A percentile compares a stretch with the other conserved stretches of the same genome.
Conservation (phyloP, 1,140 invertebrate species). For the Cyclargus thomasi region DNA sequence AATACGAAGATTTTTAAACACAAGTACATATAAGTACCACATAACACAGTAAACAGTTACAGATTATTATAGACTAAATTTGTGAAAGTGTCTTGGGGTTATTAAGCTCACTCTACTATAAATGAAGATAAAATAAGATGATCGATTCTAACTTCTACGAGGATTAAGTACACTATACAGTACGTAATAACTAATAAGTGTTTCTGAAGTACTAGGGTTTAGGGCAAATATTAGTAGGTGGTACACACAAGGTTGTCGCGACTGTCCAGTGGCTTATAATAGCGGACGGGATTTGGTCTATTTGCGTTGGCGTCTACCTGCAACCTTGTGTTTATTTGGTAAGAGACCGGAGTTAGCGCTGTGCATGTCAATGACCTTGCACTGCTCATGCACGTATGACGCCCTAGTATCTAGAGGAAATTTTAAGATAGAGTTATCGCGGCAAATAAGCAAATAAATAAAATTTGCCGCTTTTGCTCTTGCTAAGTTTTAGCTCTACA, state of each 20-base stretch:
- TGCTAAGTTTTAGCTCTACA: too few species aligned
- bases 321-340: slow-evolving; percentile 14
- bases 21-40: background rate
- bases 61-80: too few species aligned
- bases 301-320: slow-evolving; percentile 13
- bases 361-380: slow-evolving; percentile 13
- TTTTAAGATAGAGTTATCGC: background rate
- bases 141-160: too few species aligned
- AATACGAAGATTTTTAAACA: slow-evolving; percentile 20
- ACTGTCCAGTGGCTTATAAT: slow-evolving; percentile 14
- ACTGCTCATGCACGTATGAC: background rate
- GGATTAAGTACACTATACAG: too few species aligned
- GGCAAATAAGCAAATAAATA: background rate
- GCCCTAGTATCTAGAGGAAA: background rate
- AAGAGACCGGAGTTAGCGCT: slow-evolving; percentile 9
- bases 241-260: slow-evolving; percentile 8
- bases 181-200: background rate
- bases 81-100: too few species aligned
- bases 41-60: too few species aligned
- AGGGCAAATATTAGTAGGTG: slow-evolving; percentile 4
- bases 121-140: too few species aligned
- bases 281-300: slow-evolving; percentile 11
- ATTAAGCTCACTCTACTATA: too few species aligned
- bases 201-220: background rate
- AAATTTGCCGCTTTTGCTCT: too few species aligned